phyloP scores from a whole-genome alignment of 2,888 invertebrate species.

The Tanytarsus gracilentus region DNA sequence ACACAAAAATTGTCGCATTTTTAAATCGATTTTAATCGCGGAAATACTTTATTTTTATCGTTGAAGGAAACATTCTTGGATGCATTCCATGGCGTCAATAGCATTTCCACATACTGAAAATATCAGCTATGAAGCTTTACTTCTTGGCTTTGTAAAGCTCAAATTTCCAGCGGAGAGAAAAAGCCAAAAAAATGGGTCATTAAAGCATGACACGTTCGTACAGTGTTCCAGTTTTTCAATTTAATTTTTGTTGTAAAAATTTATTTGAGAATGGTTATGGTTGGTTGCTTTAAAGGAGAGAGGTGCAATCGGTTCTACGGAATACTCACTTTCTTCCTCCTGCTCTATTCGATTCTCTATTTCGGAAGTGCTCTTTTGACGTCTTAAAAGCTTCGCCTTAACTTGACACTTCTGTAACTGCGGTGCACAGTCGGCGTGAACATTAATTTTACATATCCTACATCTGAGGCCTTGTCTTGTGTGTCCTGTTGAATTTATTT shows the following conservation, averaged over 20 bases:
- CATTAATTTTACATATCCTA: constrained; percentile 82
- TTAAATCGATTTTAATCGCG: too few species aligned
- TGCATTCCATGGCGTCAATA: too few species aligned
- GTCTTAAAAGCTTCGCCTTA: constrained; percentile 69
- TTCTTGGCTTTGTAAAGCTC: neutral
- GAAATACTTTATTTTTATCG: too few species aligned
- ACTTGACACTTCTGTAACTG: constrained; percentile 76
- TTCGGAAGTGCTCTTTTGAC: constrained; percentile 84
- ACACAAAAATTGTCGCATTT: too few species aligned
- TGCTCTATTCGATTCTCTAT: constrained; percentile 62
- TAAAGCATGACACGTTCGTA: constrained; percentile 8
- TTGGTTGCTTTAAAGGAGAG: neutral
- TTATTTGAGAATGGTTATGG: too few species aligned
- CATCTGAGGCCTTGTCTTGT: constrained; percentile 82
- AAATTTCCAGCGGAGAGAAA: too few species aligned
- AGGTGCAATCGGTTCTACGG: neutral
- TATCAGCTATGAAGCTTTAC: too few species aligned
- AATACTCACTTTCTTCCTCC: constrained; percentile 72
- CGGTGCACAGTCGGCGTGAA: constrained; percentile 81
- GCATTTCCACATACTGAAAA: too few species aligned
- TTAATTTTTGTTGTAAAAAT: neutral
- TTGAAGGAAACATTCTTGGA: too few species aligned
- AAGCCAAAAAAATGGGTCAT: constrained; percentile 3
- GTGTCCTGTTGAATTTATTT: constrained; percentile 55
- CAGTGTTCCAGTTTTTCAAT: neutral